These are phyloP conservation scores for Osmerus eperlanus DNA, from an alignment of 2,113 vertebrate genomes.

Conservation along the genomic window DNA sequence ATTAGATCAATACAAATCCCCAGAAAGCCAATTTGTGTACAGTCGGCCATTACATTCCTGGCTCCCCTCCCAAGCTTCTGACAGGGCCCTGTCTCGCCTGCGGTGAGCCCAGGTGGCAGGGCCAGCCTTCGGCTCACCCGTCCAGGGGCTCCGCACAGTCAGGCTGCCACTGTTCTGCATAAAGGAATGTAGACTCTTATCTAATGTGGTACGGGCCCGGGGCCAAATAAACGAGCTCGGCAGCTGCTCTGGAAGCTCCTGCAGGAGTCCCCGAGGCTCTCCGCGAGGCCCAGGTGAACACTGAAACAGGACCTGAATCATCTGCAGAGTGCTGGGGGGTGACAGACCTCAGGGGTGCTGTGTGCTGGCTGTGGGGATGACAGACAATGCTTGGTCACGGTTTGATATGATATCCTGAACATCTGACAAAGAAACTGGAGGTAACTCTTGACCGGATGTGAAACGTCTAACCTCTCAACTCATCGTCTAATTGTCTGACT, in stretches of 20 bases:
- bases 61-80: neutral
- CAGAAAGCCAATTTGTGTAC: neutral
- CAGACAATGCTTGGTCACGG: neutral
- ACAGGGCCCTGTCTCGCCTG: neutral
- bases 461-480: neutral
- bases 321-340: neutral
- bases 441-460: neutral
- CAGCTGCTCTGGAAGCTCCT: neutral
- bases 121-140: neutral
- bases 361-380: too few relatives aligned
- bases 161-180: neutral
- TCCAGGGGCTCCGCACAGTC: neutral
- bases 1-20: neutral
- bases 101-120: neutral
- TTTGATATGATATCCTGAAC: neutral
- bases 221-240: neutral
- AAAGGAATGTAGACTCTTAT: slow-evolving; percentile 3
- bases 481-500: too few relatives aligned
- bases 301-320: neutral
- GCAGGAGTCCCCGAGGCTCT: neutral
- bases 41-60: neutral
- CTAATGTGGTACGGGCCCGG: slow-evolving; percentile 3
- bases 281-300: neutral
- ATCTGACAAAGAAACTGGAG: neutral
- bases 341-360: neutral